Evolutionary conservation across 1,140 invertebrate species (phyloP).

Genomic region (Pachypsylla venusta): DNA sequence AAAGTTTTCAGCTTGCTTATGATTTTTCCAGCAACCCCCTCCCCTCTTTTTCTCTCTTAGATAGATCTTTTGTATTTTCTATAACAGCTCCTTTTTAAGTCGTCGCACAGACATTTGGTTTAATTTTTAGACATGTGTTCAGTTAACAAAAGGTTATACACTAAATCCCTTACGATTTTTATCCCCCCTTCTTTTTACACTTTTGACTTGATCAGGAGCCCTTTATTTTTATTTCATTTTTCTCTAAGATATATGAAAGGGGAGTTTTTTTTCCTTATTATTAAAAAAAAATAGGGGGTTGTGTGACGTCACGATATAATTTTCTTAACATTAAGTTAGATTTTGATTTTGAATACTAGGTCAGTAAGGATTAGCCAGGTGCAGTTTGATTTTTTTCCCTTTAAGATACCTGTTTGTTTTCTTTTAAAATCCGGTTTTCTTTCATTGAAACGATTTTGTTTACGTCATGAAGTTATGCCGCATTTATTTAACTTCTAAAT

Average conservation of each 20-base stretch:
- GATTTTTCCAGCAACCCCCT: neutral
- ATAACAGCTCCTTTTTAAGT: neutral
- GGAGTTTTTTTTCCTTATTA: neutral
- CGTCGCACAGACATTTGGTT: neutral
- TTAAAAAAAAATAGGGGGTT: neutral
- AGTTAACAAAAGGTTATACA: constrained; percentile 1
- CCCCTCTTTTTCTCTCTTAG: constrained; percentile 2
- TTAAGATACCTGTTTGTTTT: too few relatives aligned
- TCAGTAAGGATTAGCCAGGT: too few relatives aligned
- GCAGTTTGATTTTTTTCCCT: too few relatives aligned
- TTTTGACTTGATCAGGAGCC: too few relatives aligned
- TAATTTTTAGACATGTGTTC: neutral
- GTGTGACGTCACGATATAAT: constrained; percentile 4
- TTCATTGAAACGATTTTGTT: too few relatives aligned
- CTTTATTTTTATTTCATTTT: too few relatives aligned
- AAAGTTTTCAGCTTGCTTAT: constrained; percentile 6
- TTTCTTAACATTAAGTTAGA: too few relatives aligned
- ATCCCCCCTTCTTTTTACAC: neutral
- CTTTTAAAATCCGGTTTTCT: too few relatives aligned
- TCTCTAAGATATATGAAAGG: neutral
- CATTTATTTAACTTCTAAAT: too few relatives aligned
- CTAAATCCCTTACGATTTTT: constrained; percentile 1
- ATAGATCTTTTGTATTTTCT: neutral
- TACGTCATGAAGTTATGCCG: too few relatives aligned
- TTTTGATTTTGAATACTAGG: constrained; percentile 2